Base-by-base conservation (phyloP, 2,113 vertebrate species). In the Verasper variegatus region DNA sequence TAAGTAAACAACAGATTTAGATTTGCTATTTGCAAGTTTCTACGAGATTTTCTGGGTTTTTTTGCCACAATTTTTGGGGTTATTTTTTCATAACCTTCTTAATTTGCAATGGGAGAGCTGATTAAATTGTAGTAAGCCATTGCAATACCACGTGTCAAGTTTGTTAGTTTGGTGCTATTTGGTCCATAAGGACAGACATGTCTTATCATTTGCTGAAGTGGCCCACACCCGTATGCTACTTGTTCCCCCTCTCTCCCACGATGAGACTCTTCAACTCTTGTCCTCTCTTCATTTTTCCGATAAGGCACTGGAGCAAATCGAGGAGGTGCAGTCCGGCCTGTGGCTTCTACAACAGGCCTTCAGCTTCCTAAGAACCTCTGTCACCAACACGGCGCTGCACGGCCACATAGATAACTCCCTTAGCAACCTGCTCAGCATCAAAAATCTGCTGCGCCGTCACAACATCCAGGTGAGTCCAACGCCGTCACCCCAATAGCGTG, bases 251-350 rank as follows among this genome's bases (percentile, higher is more conserved):
- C 7, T 4, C 27, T 52, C 42, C 17, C 45, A 21, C 58, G 52
- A 66, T 45, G 13, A 75, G 0, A 67, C 27, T 42, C 7, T 65
- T 12, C 21, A 58, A 64, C 54, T 74, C 14, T 65, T 47, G 17
- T 51, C 60, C 37, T 82, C 3, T 62, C 66, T 82, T 84, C 27
- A 2, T 71, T 81, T 35, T 31, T 65, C 47, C 21, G 40, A 27
- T 17, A 82, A 95, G 95, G 88, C 86, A 40, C 61, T 78, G 80
- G 88, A 93, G 80, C 83, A 94, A 82, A 91, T 92, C 57, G 76
- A 80, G 69, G 95, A 95, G 71, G 94, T 95, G 72, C 94, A 95
- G 88, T 84, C 89, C 21, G 95, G 95, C 18, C 77, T 95, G 64
- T 92, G 91, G 87, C 84, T 95, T 69, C 71, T 95, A 60, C 85